Base-by-base conservation (phyloP, 2,888 invertebrate species). In the Clivina fossor region DNA sequence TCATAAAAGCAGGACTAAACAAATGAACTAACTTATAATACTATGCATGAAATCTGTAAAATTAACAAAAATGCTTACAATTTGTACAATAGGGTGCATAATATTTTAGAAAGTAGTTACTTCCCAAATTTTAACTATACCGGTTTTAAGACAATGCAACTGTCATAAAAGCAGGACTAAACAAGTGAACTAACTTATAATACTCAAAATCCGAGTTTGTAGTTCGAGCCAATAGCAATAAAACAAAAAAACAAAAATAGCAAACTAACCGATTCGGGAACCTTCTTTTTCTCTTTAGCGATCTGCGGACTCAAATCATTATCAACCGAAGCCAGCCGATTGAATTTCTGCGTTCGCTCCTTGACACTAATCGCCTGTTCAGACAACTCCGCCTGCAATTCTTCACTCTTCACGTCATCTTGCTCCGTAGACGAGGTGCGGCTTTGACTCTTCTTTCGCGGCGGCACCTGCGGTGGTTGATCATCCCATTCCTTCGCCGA, bases 331-430 rank as follows among this genome's bases (percentile, higher is more conserved):
- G 93, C 93, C 82, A 94, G 84, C 63, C 90, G 82, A 73, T 96
- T 94, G 71, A 95, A 92, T 76, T 93, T 93, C 76, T 90, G 88
- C 67, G 91, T 92, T 58, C 93, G 82, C 72, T 96, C 95, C 70
- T 90, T 93, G 7, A 96, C 95, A 66, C 92, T 93, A 60, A 93
- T 84, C 66, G 84, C 80, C 64, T 83, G 82, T 65, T 83, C 83
- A 58, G 74, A 77, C 18, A 77, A 78, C 15, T 60, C 63, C 16
- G 59, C 58, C 20, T 26, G 37, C 28, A 49, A 32, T 54, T 56
- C 5, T 18, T 44, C 41, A 30, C 57, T 43, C 33, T 38, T 38
- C 43, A 67, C 66, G 26, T 57, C 62, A 15, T 49, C 49, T 4
- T 19, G 59, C 20, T 65, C 66, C 8, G 61, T 62, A 13, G 58